These are phyloP conservation scores for Rhinatrema bivittatum DNA, from an alignment of 2,797 vertebrate genomes.

Conservation along the genomic window DNA sequence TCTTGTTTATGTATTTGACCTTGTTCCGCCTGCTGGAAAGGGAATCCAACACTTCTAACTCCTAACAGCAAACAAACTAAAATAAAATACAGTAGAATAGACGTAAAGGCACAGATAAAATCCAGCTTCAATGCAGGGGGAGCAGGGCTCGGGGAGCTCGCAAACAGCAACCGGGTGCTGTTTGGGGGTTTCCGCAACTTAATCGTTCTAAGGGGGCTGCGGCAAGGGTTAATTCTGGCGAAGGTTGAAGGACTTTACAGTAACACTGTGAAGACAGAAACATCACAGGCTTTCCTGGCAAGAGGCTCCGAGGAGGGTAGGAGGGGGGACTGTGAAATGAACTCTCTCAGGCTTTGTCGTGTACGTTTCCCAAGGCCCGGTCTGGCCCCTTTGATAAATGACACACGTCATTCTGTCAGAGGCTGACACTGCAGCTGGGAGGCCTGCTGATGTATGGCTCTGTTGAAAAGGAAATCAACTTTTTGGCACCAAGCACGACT, in stretches of 20 bases:
- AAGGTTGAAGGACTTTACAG: conserved; percentile 68
- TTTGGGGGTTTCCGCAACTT: neutral
- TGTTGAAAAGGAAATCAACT: conserved; percentile 94
- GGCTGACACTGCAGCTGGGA: conserved; percentile 97
- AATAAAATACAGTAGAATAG: fast-evolving
- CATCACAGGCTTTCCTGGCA: conserved; percentile 89
- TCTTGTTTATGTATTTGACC: conserved; percentile 35
- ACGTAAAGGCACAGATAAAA: neutral
- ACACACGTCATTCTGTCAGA: conserved; percentile 99
- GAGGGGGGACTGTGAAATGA: conserved; percentile 85
- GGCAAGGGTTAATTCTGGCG: conserved; percentile 59
- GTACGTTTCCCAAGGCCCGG: conserved; percentile 91
- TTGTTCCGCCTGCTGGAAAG: conserved; percentile 16
- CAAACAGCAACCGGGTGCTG: fast-evolving
- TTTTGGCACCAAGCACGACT: conserved; percentile 91
- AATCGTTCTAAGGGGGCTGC: conserved; percentile 13
- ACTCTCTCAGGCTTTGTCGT: conserved; percentile 97
- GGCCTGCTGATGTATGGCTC: conserved; percentile 94
- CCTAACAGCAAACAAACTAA: too few relatives aligned
- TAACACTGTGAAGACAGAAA: conserved; percentile 80
- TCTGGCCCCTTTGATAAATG: conserved; percentile 99
- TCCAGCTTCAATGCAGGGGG: neutral
- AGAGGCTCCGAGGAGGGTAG: conserved; percentile 73
- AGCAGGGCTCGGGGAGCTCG: neutral
- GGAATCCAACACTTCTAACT: conserved; percentile 20